These are phyloP conservation scores for Meteorus colon DNA, from an alignment of 2,888 invertebrate genomes.

Conservation along the genomic window DNA sequence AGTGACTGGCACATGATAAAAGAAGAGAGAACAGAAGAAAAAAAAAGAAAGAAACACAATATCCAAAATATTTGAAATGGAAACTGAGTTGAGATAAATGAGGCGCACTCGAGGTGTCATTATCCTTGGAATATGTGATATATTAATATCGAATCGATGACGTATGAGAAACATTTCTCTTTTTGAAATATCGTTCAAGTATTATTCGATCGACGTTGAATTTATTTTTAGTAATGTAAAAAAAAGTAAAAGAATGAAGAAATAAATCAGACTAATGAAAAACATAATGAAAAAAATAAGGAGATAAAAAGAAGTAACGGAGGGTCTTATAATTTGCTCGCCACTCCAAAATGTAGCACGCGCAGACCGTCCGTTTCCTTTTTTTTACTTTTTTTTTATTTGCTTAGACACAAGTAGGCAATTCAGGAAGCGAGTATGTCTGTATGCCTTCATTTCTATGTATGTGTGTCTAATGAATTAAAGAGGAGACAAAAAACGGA, in stretches of 20 bases:
- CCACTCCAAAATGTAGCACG: constrained; percentile 8
- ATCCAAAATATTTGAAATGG: constrained; percentile 52
- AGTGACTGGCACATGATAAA: constrained; percentile 41
- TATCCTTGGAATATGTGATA: constrained; percentile 44
- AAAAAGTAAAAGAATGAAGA: background rate
- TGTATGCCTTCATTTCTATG: background rate
- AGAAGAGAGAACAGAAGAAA: constrained; percentile 41
- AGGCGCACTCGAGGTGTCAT: constrained; percentile 35
- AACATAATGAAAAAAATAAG: constrained; percentile 6
- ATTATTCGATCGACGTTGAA: constrained; percentile 43
- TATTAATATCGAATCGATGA: constrained; percentile 42
- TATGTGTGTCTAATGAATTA: constrained; percentile 1
- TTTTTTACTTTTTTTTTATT: constrained; percentile 12
- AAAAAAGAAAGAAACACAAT: constrained; percentile 43
- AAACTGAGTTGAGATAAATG: constrained; percentile 21
- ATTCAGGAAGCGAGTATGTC: constrained; percentile 3
- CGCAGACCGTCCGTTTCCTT: constrained; percentile 28
- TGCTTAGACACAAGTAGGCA: constrained; percentile 30
- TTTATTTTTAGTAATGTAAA: constrained; percentile 38
- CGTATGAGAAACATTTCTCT: constrained; percentile 35
- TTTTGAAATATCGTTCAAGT: constrained; percentile 42
- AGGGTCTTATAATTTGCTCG: constrained; percentile 21
- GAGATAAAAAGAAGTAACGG: constrained; percentile 15
- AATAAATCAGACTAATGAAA: constrained; percentile 11
- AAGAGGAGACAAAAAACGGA: background rate